phyloP scores from a whole-genome alignment of 2,113 vertebrate species.

The Hippotragus niger region DNA sequence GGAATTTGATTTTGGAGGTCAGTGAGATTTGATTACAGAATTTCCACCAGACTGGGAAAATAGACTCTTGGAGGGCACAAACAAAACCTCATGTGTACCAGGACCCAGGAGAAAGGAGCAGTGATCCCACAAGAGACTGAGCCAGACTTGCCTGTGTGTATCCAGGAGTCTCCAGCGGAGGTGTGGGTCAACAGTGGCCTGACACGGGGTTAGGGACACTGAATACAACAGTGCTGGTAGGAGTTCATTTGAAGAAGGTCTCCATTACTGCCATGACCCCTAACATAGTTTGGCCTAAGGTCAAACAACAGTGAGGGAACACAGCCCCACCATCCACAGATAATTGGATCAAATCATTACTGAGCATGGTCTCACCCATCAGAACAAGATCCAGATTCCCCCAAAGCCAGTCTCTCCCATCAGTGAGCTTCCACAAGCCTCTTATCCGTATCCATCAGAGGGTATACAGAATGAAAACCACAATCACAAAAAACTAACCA shows the following conservation, averaged over 20 bases:
- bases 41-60: neutral
- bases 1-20: neutral
- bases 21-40: neutral
- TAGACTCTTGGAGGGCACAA: neutral
- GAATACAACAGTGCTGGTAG: neutral
- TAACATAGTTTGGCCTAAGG: neutral
- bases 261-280: neutral
- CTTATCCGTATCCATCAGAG: neutral
- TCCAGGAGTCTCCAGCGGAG: fast-evolving
- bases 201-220: neutral
- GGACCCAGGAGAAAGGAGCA: neutral
- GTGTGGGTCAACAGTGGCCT: neutral
- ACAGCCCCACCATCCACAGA: neutral
- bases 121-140: neutral
- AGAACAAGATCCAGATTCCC: neutral
- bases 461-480: neutral
- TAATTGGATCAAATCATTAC: neutral
- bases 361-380: neutral
- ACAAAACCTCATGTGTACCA: neutral
- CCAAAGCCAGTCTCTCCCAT: neutral
- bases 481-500: neutral
- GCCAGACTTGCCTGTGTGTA: neutral
- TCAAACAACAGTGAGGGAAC: neutral
- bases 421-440: neutral
- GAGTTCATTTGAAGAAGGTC: neutral